Evolutionary conservation across 2,113 vertebrate species (phyloP).

Genomic region (Cottus gobio): DNA sequence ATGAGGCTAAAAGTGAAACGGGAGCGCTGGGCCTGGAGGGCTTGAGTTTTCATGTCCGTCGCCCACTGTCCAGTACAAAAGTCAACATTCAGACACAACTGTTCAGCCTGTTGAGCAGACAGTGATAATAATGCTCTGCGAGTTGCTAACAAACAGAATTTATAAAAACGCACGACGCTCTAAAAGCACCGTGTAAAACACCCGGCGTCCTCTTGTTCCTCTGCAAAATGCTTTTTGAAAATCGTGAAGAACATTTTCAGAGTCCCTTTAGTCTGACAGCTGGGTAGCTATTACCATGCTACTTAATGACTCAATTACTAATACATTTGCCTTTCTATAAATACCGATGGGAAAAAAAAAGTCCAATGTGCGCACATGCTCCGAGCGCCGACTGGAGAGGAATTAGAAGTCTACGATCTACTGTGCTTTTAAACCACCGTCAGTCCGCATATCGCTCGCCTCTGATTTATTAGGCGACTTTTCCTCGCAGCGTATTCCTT

Average conservation of each 20-base stretch:
- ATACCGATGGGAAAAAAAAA: slow-evolving; percentile 16
- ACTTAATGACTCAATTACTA: slow-evolving; percentile 21
- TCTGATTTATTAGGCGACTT: slow-evolving; percentile 44
- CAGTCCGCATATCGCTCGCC: slow-evolving; percentile 4
- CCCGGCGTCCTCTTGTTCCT: not conserved
- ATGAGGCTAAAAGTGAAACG: slow-evolving; percentile 6
- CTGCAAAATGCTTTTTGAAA: slow-evolving; percentile 27
- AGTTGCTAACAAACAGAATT: slow-evolving; percentile 37
- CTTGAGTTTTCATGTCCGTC: slow-evolving; percentile 9
- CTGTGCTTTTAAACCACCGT: slow-evolving; percentile 68
- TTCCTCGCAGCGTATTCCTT: slow-evolving; percentile 29
- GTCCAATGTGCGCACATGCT: slow-evolving; percentile 28
- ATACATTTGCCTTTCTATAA: slow-evolving; percentile 37
- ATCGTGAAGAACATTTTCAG: slow-evolving; percentile 20
- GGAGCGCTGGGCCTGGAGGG: not conserved
- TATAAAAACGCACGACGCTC: slow-evolving; percentile 58
- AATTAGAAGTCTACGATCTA: slow-evolving; percentile 2
- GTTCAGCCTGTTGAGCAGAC: slow-evolving; percentile 3
- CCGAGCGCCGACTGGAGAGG: slow-evolving; percentile 6
- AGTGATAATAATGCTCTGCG: slow-evolving; percentile 3
- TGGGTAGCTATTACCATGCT: slow-evolving; percentile 14
- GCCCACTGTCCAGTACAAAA: slow-evolving; percentile 32
- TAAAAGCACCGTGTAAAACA: slow-evolving; percentile 32
- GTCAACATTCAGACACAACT: slow-evolving; percentile 42
- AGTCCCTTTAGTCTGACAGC: not conserved